Base-by-base conservation (phyloP, 1,140 invertebrate genomes). In the Conus betulinus region DNA sequence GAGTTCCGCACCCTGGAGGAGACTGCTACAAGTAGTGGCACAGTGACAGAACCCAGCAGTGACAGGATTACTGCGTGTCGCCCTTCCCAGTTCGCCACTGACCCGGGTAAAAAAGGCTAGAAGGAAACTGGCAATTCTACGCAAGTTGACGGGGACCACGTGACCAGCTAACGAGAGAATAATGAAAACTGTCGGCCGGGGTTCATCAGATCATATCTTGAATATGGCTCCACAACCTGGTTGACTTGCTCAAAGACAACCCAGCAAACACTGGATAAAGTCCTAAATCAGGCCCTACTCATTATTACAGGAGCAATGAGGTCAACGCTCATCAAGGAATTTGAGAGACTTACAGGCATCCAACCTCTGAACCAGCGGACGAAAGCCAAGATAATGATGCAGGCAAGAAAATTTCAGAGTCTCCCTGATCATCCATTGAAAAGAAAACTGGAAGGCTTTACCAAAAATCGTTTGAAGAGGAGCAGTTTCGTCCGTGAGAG, bases 181-280 rank as follows among this genome's bases (percentile, higher is more conserved):
- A 25, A 5, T 88, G 55, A 90, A 86, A 76, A 63, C 82, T 39
- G 53, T 86, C 1, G 84, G 84, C 71, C 67, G 79, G 52, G 85
- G 87, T 53, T 79, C 67, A n/a, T 88, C 20, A 85, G 85, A 39
- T 87, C 87, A 20, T 74, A 85, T n/a, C 88, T 91, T 20, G 88
- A 91, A 67, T 88, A 88, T 67, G 88, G 88, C 52, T 88, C 88
- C 71, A 79, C 67, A 25, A 23, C 88, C 27, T 88, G 90, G 51
- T 88, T 67, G 27, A 87, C 63, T 13, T 53, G 84, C 79, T 25
- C 88, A 76, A 87, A 87, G 53, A 87, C 78, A 6, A 82, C 74
- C 51, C 74, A 60, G 55, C 55, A 88, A 53, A 27, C 17, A n/a
- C 89, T 90, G 63, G 87, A 88, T 39, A 90, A 84, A 84, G 87